A percentile compares a stretch with the other conserved stretches of the same genome.
These are phyloP conservation scores for Timandra comae DNA, from an alignment of 2,888 invertebrate genomes.

Conservation along the genomic window DNA sequence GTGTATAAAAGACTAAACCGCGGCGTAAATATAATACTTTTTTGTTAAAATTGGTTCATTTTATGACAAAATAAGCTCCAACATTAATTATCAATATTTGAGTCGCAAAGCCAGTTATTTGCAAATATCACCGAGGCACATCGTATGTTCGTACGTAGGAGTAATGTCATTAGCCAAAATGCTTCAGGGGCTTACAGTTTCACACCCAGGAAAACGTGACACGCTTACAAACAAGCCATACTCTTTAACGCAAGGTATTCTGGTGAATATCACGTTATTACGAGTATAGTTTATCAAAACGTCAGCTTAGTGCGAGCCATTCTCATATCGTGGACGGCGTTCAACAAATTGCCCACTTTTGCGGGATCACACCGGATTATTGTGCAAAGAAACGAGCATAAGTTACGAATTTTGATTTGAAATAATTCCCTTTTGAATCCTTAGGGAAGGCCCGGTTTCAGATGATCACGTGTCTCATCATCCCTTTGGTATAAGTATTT, in stretches of 20 bases:
- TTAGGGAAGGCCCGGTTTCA: no score
- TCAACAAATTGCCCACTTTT: conserved; percentile 56
- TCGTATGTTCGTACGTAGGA: conserved; percentile 6
- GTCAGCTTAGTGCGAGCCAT: conserved; percentile 35
- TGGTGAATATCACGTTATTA: conserved; percentile 49
- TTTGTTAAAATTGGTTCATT: no score
- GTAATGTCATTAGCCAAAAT: conserved; percentile 58
- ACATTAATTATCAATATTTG: no score
- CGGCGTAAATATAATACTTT: no score
- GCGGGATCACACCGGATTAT: conserved; percentile 41
- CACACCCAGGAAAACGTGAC: conserved; percentile 44
- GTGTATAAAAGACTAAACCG: no score
- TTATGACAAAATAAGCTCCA: no score
- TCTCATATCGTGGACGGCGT: conserved; percentile 40
- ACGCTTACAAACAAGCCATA: conserved; percentile 30
- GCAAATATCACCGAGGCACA: no score
- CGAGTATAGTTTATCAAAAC: conserved; percentile 60
- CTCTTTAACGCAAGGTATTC: conserved; percentile 24
- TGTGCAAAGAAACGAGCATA: conserved; percentile 31
- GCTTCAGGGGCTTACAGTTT: conserved; percentile 50
- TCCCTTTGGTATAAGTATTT: no score
- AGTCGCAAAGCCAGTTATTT: no score
- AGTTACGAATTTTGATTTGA: conserved; percentile 24
- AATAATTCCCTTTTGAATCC: conserved; percentile 14
- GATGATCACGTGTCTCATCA: no score